Base-by-base conservation (phyloP, 2,888 invertebrate species). In the Digitonthophagus gazella region DNA sequence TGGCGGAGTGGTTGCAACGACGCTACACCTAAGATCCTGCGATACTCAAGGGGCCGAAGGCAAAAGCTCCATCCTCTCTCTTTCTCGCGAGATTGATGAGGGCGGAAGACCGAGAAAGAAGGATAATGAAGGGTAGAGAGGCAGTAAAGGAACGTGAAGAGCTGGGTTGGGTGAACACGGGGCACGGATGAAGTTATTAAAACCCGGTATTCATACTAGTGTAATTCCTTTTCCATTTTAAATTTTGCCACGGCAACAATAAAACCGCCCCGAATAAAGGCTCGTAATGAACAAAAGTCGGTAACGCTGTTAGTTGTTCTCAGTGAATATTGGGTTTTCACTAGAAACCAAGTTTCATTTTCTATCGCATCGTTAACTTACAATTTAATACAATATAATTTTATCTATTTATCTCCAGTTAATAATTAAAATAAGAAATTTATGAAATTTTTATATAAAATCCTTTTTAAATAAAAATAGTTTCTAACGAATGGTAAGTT, bases 151-250 rank as follows among this genome's bases (percentile, higher is more conserved):
- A 44, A 22, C 57, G 64, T 58, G 68, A 65, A 68, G 56, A 64
- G 61, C 20, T 54, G 20, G 57, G 54, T 11, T n/a, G 6, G 11
- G 5, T 14, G 28, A 15, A 15, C 15, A 14, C 54, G 28, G 5
- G 58, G 54, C 19, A 18, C 4, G 61, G 61, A 20, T 58, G 67
- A 19, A 67, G 67, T 67, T 70, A 70, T 70, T 70, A 70, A 70
- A 70, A 67, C 64, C 69, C 57, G 65, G 67, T 67, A 67, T 72
- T 72, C 70, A 70, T 71, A 71, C 67, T 68, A 69, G 67, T 70
- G 70, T 71, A 71, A 71, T 71, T 71, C 71, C 71, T 71, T 71
- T 71, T 68, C 70, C 71, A 71, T 71, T 71, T 71, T 71, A 71
- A 71, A 71, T 71, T 70, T 68, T 65, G 61, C 66, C 66, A 67